Base-by-base conservation (phyloP, 2,113 vertebrate genomes). In the Melanotaenia duboulayi region DNA sequence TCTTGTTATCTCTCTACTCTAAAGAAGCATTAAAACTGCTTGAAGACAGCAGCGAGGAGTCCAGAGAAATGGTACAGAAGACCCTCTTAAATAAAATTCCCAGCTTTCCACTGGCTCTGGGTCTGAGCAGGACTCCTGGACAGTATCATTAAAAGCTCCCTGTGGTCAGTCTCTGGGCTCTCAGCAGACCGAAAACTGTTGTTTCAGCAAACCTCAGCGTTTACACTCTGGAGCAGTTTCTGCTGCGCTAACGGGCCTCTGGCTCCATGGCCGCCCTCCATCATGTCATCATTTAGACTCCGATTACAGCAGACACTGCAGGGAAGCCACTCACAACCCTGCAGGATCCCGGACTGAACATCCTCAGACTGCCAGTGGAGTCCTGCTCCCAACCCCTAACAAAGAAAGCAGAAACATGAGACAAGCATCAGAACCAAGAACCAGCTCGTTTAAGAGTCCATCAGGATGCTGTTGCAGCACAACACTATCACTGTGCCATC, bases 71-170 rank as follows among this genome's bases (percentile, higher is more conserved):
- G 37, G 37, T 11, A 4, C 35, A 35, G 35, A 35, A 9, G 35
- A 35, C 55, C 20, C 44, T 76, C 49, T 40, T 50, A 40, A 39
- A 50, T 44, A 40, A 20, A 65, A 65, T 49, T 17, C 40, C n/a
- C 32, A 42, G 37, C 0, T 32, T 56, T 44, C 17, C 37, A 37
- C 57, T 20, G n/a, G 35, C 7, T 40, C 22, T 42, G 16, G 23
- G 12, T 12, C 14, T 12, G 1, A 64, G 50, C 64, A 46, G 40
- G 69, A 62, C 65, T 83, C 76, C 76, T 67, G 84, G 72, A 86
- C 80, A 56, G 65, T 80, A 74, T 86, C 77, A 83, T 80, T 86
- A 86, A 77, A 74, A 44, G 28, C 77, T 80, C 76, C 65, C 77
- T 83, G 77, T 64, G 84, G 84, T 83, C 48, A n/a, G n/a, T 28